A percentile compares a stretch with the other conserved stretches of the same genome.
These are phyloP conservation scores for Melanotaenia maccullochi DNA, from an alignment of 2,797 vertebrate species.

Conservation along the genomic window DNA sequence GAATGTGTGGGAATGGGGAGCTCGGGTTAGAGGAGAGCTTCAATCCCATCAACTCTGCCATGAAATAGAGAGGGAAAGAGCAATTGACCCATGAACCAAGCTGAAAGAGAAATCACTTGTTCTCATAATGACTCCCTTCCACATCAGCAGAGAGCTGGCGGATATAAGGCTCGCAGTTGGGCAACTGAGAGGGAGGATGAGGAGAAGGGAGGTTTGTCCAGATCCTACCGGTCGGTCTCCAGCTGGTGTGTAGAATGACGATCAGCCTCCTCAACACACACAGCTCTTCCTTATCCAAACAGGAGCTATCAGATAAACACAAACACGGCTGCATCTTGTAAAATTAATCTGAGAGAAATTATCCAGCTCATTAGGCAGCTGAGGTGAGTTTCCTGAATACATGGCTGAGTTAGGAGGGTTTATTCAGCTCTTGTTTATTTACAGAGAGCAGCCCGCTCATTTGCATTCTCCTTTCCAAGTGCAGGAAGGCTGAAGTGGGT, in stretches of 20 bases:
- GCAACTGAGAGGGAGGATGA: conserved; percentile 47
- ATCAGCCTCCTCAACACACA: conserved; percentile 36
- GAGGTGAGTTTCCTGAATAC: conserved; percentile 67
- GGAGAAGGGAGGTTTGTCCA: conserved; percentile 51
- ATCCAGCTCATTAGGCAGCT: conserved; percentile 69
- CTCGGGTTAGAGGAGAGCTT: conserved; percentile 70
- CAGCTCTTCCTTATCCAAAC: conserved; percentile 47
- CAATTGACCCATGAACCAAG: conserved; percentile 81
- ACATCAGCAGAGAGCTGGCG: conserved; percentile 59
- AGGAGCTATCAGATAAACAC: conserved; percentile 64
- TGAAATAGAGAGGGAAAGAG: conserved; percentile 75
- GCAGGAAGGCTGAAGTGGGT: conserved; percentile 71
- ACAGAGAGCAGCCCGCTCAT: conserved; percentile 64
- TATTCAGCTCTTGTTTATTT: conserved; percentile 68
- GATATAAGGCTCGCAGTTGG: conserved; percentile 43
- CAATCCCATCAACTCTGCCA: conserved; percentile 78
- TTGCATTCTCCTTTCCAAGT: conserved; percentile 68
- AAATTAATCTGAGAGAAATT: conserved; percentile 71
- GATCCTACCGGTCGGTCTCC: conserved; percentile 60
- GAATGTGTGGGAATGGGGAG: conserved; percentile 78
- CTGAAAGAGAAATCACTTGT: conserved; percentile 81
- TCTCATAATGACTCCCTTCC: conserved; percentile 75
- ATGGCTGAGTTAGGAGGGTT: conserved; percentile 49
- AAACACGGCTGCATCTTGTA: conserved; percentile 66
- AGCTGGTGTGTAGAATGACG: conserved; percentile 63